Base-by-base conservation (phyloP, 2,113 vertebrate species). In the Diadophis punctatus region DNA sequence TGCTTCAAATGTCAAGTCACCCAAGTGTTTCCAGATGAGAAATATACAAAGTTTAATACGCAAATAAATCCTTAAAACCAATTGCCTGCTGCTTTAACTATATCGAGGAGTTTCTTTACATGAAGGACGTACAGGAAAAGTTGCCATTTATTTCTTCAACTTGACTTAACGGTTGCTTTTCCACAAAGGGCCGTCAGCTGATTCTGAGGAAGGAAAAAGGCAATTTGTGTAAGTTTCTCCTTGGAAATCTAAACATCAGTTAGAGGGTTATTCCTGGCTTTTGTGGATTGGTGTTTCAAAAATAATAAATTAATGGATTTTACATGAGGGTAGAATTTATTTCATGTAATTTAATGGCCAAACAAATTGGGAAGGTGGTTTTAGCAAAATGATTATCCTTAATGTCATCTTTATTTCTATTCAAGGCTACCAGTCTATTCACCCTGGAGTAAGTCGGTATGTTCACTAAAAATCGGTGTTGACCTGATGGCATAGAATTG, bases 131-230 rank as follows among this genome's bases (percentile, higher is more conserved):
- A 1, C 53, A 18, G 22, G 34, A n/a, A 68, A 34, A 0, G 12
- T 11, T 10, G 1, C 25, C 1, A 8, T 8, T 49, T 52, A n/a
- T 92, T 93, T 74, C 92, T n/a, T 95, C 92, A 96, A 68, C 46
- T 94, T 4, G 27, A 88, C 91, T 97, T 96, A 55, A 94, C 93
- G n/a, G 95, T 94, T 34, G 95, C 96, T 74, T 97, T 97, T 90
- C 96, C 97, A 87, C 95, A 97, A 0, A 97, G 91, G 8, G 93
- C 96, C 43, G 97, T 97, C 95, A 97, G 94, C 68, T 96, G 96
- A 22, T 89, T 97, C 97, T 97, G 49, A 51, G 4, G 49, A 23
- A 8, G 48, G 23, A 58, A 53, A 46, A 27, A 39, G 22, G 25
- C 2, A n/a, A 34, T 5, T 18, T 1, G 11, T 55, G 3, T 58